These are phyloP conservation scores for Squalus acanthias DNA, from an alignment of 2,797 vertebrate genomes.

Conservation along the genomic window DNA sequence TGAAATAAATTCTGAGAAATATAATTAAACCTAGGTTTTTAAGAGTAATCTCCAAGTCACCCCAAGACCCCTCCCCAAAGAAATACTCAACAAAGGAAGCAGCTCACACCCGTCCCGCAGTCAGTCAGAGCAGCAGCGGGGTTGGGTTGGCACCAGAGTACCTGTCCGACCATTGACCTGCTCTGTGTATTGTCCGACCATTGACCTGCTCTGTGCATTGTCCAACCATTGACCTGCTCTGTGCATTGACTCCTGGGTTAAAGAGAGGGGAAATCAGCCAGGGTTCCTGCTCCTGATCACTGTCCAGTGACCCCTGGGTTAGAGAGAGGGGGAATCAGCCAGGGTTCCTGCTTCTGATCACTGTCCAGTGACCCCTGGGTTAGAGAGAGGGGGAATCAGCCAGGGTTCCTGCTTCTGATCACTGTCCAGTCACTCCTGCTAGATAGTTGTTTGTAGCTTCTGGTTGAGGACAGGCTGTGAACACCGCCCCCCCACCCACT, in stretches of 20 bases:
- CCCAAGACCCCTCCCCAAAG: not conserved
- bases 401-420: not conserved
- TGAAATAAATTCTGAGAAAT: not conserved
- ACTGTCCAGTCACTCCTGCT: not conserved
- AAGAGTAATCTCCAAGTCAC: not conserved
- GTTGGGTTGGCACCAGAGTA: not conserved
- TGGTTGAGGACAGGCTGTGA: not conserved
- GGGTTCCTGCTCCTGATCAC: not conserved
- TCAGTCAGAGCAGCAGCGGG: not conserved
- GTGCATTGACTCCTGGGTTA: not conserved
- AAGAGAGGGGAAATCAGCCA: not conserved
- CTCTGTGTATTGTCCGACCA: not conserved
- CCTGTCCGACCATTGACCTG: not conserved
- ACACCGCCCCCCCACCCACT: no score
- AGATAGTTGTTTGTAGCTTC: no score
- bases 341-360: not conserved
- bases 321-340: not conserved
- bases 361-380: no score
- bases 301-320: not conserved
- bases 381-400: not conserved
- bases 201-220: not conserved
- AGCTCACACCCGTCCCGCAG: no score
- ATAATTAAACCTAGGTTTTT: not conserved
- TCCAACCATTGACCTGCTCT: no score
- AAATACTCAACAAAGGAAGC: not conserved